These are phyloP conservation scores for Martes martes DNA, from an alignment of 2,113 vertebrate species.

Conservation along the genomic window DNA sequence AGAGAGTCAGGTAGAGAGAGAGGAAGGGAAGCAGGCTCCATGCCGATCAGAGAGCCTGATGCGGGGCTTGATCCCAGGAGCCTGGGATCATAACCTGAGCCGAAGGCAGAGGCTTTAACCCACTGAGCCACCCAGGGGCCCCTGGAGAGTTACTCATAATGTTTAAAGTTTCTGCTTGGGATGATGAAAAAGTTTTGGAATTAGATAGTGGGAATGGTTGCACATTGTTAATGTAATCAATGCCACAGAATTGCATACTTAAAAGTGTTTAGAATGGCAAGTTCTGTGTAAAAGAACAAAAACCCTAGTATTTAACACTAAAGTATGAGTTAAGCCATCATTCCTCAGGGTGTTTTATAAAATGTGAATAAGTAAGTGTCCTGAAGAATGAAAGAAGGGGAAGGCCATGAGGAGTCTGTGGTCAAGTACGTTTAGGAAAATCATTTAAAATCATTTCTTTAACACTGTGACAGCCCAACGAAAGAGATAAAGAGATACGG, in stretches of 20 bases:
- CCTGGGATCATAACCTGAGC: too few species aligned
- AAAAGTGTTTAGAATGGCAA: not conserved
- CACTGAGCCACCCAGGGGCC: too few species aligned
- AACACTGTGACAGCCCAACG: not conserved
- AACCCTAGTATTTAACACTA: not conserved
- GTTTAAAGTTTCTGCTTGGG: not conserved
- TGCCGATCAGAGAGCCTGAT: too few species aligned
- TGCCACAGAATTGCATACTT: not conserved
- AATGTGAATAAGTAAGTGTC: not conserved
- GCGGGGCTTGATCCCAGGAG: too few species aligned
- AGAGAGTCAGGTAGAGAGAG: too few species aligned
- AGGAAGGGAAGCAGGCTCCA: too few species aligned
- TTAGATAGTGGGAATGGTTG: not conserved
- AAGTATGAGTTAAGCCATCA: not conserved
- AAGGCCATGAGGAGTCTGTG: not conserved
- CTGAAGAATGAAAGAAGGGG: slow-evolving; percentile 2
- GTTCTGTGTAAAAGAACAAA: not conserved
- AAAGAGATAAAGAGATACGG: not conserved
- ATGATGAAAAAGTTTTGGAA: slow-evolving; percentile 12
- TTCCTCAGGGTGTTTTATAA: slow-evolving; percentile 15
- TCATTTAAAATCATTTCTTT: not conserved
- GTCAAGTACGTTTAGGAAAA: slow-evolving; percentile 19
- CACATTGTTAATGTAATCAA: not conserved
- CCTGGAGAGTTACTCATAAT: not conserved
- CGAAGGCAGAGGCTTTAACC: too few species aligned